Percentiles rank a stretch among this genome's conserved stretches.
These are phyloP conservation scores for Tetramorium simillimum DNA, from an alignment of 1,140 invertebrate species.

Conservation along the genomic window DNA sequence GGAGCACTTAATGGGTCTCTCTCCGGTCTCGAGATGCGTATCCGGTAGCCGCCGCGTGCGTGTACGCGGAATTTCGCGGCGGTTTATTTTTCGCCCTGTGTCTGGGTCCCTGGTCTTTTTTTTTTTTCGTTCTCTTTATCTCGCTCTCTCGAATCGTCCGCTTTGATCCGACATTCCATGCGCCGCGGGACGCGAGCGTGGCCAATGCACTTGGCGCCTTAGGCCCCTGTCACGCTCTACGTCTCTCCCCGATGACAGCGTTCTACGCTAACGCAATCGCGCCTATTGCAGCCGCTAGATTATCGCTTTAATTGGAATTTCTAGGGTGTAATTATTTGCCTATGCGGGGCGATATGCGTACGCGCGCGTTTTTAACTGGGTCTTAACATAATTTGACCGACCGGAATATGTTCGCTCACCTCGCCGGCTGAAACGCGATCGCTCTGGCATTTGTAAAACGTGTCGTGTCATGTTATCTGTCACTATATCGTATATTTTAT, in stretches of 20 bases:
- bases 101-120: not conserved
- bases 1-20: conserved; percentile 13
- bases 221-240: conserved; percentile 42
- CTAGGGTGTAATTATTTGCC: conserved; percentile 30
- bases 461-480: not conserved
- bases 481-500: not conserved
- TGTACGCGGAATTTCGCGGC: conserved; percentile 25
- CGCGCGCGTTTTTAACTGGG: not conserved
- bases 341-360: not conserved
- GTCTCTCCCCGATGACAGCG: conserved; percentile 37
- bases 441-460: not conserved
- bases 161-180: conserved; percentile 36
- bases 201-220: conserved; percentile 44
- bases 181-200: conserved; percentile 29
- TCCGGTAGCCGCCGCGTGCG: conserved; percentile 41
- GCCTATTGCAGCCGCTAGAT: not conserved
- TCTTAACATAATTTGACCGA: conserved; percentile 8
- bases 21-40: conserved; percentile 25
- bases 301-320: conserved; percentile 48
- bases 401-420: not conserved
- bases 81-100: conserved; percentile 43
- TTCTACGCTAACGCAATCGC: conserved; percentile 10
- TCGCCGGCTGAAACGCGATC: not conserved
- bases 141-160: not conserved
- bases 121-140: not conserved